phyloP scores from a whole-genome alignment of 2,888 invertebrate species.

The Scaptomyza polygonia region DNA sequence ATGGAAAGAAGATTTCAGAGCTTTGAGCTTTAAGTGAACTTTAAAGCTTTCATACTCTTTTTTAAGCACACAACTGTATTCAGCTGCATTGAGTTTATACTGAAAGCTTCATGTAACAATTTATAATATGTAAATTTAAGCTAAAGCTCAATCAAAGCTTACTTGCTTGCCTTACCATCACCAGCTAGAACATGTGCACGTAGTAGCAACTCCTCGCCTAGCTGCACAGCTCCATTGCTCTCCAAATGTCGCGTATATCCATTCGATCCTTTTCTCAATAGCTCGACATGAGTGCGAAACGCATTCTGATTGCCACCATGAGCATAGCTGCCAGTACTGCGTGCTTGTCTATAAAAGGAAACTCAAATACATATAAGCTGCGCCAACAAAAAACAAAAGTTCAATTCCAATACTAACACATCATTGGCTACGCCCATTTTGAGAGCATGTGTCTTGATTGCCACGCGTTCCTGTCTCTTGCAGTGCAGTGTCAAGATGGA shows the following conservation, averaged over 20 bases:
- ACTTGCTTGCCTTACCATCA: slow-evolving; percentile 84
- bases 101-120: no score
- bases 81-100: no score
- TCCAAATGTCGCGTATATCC: slow-evolving; percentile 85
- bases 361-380: no score
- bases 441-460: slow-evolving; percentile 85
- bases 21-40: no score
- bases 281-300: slow-evolving; percentile 85
- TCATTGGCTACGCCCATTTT: slow-evolving; percentile 84
- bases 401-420: slow-evolving; percentile 82
- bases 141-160: neutral
- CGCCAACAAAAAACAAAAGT: no score
- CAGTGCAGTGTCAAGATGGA: slow-evolving; percentile 86
- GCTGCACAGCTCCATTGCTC: slow-evolving; percentile 85
- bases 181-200: slow-evolving; percentile 85
- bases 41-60: no score
- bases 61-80: no score
- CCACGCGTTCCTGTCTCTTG: slow-evolving; percentile 85
- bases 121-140: no score
- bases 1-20: neutral
- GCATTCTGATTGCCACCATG: slow-evolving; percentile 86
- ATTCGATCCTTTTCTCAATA: slow-evolving; percentile 85
- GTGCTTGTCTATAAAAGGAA: slow-evolving; percentile 73
- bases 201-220: slow-evolving; percentile 86
- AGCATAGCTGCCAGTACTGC: slow-evolving; percentile 84